phyloP scores from a whole-genome alignment of 2,888 invertebrate genomes.

The Ceriagrion tenellum region DNA sequence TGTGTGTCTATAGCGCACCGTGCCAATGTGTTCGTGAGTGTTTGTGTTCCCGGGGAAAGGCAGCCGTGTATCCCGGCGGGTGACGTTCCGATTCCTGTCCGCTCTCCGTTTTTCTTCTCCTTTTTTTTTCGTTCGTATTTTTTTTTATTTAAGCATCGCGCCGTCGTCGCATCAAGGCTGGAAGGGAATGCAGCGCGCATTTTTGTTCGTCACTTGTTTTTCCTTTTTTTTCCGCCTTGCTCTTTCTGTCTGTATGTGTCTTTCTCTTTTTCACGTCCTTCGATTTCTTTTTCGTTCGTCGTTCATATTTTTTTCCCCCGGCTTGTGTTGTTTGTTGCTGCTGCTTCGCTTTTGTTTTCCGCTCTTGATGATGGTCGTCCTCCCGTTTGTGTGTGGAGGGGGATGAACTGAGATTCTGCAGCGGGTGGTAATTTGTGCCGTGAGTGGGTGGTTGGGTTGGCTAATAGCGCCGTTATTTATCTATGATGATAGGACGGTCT shows the following conservation, averaged over 20 bases:
- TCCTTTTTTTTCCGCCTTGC: neutral
- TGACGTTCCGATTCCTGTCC: constrained; percentile 28
- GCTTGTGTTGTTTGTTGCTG: neutral
- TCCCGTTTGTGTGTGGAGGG: neutral
- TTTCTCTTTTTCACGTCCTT: neutral
- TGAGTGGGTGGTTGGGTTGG: neutral
- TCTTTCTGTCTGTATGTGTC: neutral
- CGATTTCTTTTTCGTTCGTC: neutral
- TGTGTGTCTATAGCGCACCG: neutral
- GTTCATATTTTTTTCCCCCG: neutral
- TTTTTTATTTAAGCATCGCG: constrained; percentile 1
- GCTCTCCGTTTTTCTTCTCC: neutral
- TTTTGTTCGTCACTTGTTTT: neutral
- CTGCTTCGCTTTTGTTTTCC: constrained; percentile 26
- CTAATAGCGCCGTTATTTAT: neutral
- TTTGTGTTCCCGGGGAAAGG: neutral
- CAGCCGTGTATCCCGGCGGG: constrained; percentile 9
- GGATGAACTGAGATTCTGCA: neutral
- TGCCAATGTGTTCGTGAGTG: neutral
- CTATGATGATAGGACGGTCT: neutral
- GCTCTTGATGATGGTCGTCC: constrained; percentile 10
- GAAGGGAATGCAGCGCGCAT: constrained; percentile 22
- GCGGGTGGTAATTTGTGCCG: neutral
- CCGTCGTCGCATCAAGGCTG: constrained; percentile 33
- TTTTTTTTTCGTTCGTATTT: neutral